phyloP scores from a whole-genome alignment of 1,140 invertebrate genomes.

The Megalonaias nervosa region DNA sequence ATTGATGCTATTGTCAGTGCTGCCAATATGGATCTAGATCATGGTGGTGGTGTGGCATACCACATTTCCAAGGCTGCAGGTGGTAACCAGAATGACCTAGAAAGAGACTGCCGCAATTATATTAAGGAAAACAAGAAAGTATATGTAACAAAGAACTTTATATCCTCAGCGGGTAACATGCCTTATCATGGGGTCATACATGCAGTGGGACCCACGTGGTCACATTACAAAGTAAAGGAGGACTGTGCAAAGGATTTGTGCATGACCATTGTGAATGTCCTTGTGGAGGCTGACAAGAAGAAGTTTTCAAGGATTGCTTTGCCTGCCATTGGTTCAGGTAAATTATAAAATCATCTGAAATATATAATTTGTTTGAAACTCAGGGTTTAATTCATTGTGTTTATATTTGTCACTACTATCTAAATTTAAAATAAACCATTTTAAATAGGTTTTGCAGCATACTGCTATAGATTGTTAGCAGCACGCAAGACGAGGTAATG shows the following conservation, averaged over 20 bases:
- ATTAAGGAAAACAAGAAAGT: conserved; percentile 7
- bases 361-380: too few species aligned
- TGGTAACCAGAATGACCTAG: background rate
- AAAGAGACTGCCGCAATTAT: conserved; percentile 33
- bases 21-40: conserved; percentile 37
- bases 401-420: too few species aligned
- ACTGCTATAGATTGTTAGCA: too few species aligned
- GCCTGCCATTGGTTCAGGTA: conserved; percentile 41
- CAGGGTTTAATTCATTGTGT: too few species aligned
- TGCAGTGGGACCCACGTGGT: conserved; percentile 40
- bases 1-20: conserved; percentile 49
- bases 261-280: conserved; percentile 30
- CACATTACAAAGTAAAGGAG: conserved; percentile 16
- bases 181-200: conserved; percentile 38
- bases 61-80: conserved; percentile 49
- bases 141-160: conserved; percentile 17
- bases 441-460: too few species aligned
- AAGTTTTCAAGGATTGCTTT: conserved; percentile 21
- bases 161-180: conserved; percentile 36
- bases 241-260: conserved; percentile 21
- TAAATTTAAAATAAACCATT: too few species aligned
- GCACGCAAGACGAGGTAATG: too few species aligned
- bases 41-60: conserved; percentile 44
- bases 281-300: conserved; percentile 1
- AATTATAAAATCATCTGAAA: too few species aligned